Conservation (phyloP, 2,888 invertebrate species). For the Laspeyria flexula region DNA sequence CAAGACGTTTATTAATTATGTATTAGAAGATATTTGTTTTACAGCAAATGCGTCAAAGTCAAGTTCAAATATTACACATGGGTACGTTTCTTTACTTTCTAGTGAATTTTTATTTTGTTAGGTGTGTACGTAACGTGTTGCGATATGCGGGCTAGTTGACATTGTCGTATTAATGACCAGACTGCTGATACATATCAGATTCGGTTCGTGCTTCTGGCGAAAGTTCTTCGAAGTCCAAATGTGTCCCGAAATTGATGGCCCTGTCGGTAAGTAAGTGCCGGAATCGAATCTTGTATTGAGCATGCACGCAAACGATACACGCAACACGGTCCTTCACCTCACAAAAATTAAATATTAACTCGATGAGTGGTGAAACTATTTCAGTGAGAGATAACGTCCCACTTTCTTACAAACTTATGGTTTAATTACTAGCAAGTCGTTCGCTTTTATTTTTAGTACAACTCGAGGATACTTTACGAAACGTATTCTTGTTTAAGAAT, state of each 20-base stretch:
- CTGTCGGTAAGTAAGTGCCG: constrained; percentile 66
- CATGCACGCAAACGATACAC: constrained; percentile 69
- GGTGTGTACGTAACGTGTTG: constrained; percentile 24
- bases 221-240: constrained; percentile 77
- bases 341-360: constrained; percentile 49
- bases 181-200: constrained; percentile 68
- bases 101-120: neutral
- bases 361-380: constrained; percentile 62
- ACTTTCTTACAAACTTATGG: constrained; percentile 54
- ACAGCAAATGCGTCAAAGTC: too few relatives aligned
- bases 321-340: constrained; percentile 70
- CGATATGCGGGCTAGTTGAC: constrained; percentile 37
- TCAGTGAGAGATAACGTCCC: constrained; percentile 48
- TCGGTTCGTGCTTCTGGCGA: constrained; percentile 70
- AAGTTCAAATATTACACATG: too few relatives aligned
- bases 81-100: too few relatives aligned
- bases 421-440: constrained; percentile 52
- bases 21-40: too few relatives aligned
- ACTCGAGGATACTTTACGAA: constrained; percentile 27
- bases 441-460: constrained; percentile 39
- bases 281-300: constrained; percentile 69
- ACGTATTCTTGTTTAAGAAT: constrained; percentile 11
- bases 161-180: constrained; percentile 51
- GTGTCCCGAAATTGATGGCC: constrained; percentile 78
- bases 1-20: too few relatives aligned